Evolutionary conservation across 1,140 invertebrate species (phyloP), one percentile per base, ranked within the genome.

Genomic region (Lerema accius): DNA sequence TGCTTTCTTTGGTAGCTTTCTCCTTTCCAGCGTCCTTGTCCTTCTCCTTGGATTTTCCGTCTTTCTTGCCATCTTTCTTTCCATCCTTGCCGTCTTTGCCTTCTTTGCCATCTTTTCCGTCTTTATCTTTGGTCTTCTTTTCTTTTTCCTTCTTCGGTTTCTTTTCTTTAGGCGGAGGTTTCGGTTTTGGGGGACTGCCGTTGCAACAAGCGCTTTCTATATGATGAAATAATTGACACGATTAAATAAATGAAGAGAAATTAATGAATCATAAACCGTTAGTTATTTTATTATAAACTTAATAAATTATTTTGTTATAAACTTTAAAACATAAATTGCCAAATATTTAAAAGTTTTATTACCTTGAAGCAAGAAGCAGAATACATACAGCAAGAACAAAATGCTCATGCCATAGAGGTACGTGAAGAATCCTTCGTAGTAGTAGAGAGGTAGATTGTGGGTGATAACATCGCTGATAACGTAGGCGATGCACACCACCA

Each of bases 351-450:
- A n/a, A n/a, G n/a, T n/a, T n/a, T n/a, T n/a, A 85, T 78, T 76
- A 93, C 93, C 93, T 93, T 97, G 96, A 59, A 99, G 94, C 61
- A 99, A 93, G 93, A 98, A 99, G 91, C 97, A 97, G 93, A 99
- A 99, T 43, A 99, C 97, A 91, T 99, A 99, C 69, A 98, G 92
- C 71, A 99, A 94, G 92, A 99, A 99, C 65, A 98, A 91, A 82
- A 99, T 97, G 91, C 97, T 98, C 89, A 96, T 94, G 69, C 96
- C 96, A 91, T 99, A 99, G 42, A 99, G 93, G 91, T 98, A 99
- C 42, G 98, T 97, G 93, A 99, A 99, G 93, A 99, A 99, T 62
- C 96, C 97, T 94, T 99, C 97, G 92, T 98, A 98, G 91, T 96
- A 98, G 85, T 95, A 93, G 26, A 97, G 94, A 49, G 97, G 97